Evolutionary conservation across 2,797 vertebrate species (phyloP).

Genomic region (Nyctalus aviator): DNA sequence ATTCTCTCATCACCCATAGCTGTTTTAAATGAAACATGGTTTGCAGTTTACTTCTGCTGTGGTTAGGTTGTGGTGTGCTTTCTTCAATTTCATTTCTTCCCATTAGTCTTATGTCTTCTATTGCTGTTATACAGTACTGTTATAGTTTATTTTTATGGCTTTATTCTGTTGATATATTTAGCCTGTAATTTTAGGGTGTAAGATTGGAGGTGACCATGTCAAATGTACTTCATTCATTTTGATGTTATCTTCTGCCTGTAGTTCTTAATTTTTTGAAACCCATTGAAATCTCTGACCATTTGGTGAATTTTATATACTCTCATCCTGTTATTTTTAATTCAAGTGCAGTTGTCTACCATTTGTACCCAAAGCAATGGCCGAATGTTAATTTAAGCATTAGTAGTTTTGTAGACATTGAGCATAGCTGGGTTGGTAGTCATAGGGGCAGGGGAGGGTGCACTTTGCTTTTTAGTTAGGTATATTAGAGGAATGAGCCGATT

Average conservation of each 20-base stretch:
- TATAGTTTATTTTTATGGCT: background rate
- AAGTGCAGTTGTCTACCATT: background rate
- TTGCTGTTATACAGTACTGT: background rate
- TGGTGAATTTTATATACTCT: background rate
- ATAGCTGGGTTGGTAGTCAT: background rate
- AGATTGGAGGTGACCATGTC: background rate
- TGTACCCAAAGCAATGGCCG: background rate
- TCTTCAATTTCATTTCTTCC: constrained; percentile 55
- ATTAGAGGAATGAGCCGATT: background rate
- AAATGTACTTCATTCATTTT: background rate
- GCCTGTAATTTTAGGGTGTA: background rate
- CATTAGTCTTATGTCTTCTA: constrained; percentile 44
- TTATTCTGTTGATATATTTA: background rate
- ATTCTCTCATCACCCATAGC: background rate
- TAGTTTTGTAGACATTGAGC: constrained; percentile 6
- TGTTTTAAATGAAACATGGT: background rate
- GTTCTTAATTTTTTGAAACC: constrained; percentile 51
- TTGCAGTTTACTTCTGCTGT: constrained; percentile 39
- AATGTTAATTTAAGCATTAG: constrained; percentile 52
- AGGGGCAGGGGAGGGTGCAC: background rate
- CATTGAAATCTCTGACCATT: background rate
- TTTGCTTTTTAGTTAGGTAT: constrained; percentile 30
- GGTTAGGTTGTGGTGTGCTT: background rate
- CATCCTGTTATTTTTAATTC: background rate
- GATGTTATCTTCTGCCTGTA: background rate